phyloP scores from a whole-genome alignment of 2,888 invertebrate genomes.

The Cremastobaeus sp. region DNA sequence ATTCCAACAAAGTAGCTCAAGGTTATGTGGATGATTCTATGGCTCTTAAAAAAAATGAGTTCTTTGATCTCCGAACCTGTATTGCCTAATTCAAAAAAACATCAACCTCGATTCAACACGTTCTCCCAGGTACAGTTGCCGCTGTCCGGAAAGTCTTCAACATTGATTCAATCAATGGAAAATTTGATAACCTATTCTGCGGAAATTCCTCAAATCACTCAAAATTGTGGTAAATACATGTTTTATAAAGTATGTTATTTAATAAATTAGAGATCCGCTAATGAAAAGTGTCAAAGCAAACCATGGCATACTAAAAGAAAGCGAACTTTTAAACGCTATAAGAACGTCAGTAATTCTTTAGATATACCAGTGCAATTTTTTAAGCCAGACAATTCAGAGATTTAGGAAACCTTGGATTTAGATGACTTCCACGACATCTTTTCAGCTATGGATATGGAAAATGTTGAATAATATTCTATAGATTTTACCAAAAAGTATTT shows the following conservation, averaged over 20 bases:
- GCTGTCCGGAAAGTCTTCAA: neutral
- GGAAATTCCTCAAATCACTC: too few species aligned
- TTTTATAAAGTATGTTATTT: neutral
- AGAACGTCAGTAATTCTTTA: too few species aligned
- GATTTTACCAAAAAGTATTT: too few species aligned
- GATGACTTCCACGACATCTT: neutral
- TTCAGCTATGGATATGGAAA: too few species aligned
- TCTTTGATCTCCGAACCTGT: neutral
- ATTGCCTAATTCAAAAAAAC: neutral
- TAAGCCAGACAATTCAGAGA: neutral
- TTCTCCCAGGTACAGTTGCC: neutral
- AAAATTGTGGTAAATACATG: neutral
- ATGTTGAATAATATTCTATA: too few species aligned
- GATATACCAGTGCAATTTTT: neutral
- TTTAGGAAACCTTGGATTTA: neutral
- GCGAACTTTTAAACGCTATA: too few species aligned
- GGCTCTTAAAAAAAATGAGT: conserved; percentile 12
- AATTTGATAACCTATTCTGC: neutral
- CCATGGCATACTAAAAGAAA: neutral
- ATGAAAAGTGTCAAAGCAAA: neutral
- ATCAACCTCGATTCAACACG: neutral
- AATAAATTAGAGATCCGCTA: neutral
- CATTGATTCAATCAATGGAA: neutral
- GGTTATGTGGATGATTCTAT: conserved; percentile 18
- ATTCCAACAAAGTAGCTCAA: conserved; percentile 7